These are phyloP conservation scores for Microctenopoma steveboyesi DNA, from an alignment of 2,797 vertebrate species.

Conservation along the genomic window DNA sequence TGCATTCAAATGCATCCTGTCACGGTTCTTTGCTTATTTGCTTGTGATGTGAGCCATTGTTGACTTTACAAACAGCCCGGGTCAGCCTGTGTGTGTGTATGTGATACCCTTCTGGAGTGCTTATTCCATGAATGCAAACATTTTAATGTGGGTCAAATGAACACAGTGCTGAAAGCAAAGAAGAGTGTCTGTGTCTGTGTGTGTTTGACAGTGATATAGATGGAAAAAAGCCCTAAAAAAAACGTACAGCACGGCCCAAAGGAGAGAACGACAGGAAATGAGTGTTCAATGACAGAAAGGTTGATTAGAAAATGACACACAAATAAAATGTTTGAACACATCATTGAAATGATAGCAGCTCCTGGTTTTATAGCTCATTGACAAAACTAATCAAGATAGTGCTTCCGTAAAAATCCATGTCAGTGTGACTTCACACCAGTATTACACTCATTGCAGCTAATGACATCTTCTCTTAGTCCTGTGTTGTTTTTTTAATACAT, in stretches of 20 bases:
- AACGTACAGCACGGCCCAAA: neutral
- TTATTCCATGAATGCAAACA: constrained; percentile 32
- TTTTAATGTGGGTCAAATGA: constrained; percentile 41
- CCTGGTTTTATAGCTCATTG: constrained; percentile 37
- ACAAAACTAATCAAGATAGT: constrained; percentile 49
- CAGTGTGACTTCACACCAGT: constrained; percentile 59
- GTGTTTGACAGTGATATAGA: constrained; percentile 10
- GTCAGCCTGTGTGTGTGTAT: constrained; percentile 31
- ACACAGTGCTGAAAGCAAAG: constrained; percentile 10
- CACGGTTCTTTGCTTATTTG: constrained; percentile 24
- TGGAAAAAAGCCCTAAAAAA: neutral
- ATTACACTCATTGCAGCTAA: constrained; percentile 37
- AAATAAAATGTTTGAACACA: neutral
- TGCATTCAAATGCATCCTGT: constrained; percentile 21
- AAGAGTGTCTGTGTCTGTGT: constrained; percentile 7
- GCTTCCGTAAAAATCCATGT: constrained; percentile 54
- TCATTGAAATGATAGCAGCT: neutral
- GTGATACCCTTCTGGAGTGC: constrained; percentile 20
- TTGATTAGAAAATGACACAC: neutral
- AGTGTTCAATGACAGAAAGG: neutral
- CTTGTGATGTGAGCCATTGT: constrained; percentile 26
- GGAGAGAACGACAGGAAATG: neutral
- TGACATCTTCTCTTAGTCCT: constrained; percentile 22
- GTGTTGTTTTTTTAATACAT: constrained; percentile 20
- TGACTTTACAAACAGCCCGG: constrained; percentile 49